These are phyloP conservation scores for Lasaia peninsularis DNA, from an alignment of 1,140 invertebrate genomes.

Conservation along the genomic window DNA sequence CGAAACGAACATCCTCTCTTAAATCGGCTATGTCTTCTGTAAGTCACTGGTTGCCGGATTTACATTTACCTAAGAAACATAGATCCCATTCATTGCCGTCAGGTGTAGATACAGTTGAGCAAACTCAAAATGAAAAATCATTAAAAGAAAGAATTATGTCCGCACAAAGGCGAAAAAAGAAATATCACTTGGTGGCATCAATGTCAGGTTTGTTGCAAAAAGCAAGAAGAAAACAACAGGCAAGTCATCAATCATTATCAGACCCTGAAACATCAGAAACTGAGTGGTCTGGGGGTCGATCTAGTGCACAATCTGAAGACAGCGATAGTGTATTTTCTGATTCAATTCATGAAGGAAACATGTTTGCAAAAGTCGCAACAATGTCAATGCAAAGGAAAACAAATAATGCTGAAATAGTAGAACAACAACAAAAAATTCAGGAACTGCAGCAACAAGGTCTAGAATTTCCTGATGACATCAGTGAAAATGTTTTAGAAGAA, in stretches of 20 bases:
- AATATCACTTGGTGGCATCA: constrained; percentile 86
- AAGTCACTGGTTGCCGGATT: constrained; percentile 88
- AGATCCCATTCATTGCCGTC: constrained; percentile 89
- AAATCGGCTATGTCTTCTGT: constrained; percentile 90
- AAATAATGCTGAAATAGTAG: constrained; percentile 70
- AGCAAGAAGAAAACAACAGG: constrained; percentile 82
- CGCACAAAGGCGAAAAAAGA: constrained; percentile 83
- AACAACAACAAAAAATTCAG: constrained; percentile 73
- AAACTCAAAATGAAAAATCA: constrained; percentile 66
- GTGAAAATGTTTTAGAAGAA: constrained; percentile 58
- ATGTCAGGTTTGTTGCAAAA: constrained; percentile 89
- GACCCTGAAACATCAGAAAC: constrained; percentile 88
- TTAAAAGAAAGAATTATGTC: constrained; percentile 67
- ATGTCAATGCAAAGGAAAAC: constrained; percentile 76
- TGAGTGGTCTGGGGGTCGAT: constrained; percentile 83
- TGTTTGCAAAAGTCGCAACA: constrained; percentile 81
- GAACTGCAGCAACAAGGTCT: constrained; percentile 69
- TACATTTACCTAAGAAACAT: constrained; percentile 86
- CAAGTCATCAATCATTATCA: constrained; percentile 81
- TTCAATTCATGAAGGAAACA: constrained; percentile 78
- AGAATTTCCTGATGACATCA: constrained; percentile 48
- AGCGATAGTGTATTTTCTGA: constrained; percentile 85
- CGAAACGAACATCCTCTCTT: constrained; percentile 84
- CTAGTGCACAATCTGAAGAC: constrained; percentile 83
- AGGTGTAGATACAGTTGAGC: constrained; percentile 79